Evolutionary conservation across 2,888 invertebrate genomes (phyloP).

Genomic region (Chloroclysta siterata): DNA sequence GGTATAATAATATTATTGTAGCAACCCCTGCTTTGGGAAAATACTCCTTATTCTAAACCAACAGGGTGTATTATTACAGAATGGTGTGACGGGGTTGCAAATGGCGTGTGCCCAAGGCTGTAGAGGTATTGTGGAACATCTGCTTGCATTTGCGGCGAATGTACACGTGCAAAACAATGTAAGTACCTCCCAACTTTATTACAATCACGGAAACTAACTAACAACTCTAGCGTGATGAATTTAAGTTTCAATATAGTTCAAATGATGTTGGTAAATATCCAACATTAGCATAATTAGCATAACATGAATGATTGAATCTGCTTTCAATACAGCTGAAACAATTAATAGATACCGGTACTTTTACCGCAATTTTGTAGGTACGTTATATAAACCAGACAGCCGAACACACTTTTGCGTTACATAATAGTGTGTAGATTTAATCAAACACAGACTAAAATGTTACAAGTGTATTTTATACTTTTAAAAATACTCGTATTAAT

Average conservation of each 20-base stretch:
- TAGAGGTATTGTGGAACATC: conserved; percentile 87
- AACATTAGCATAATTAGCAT: not conserved
- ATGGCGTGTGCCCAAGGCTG: conserved; percentile 89
- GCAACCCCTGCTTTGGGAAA: not conserved
- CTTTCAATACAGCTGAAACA: conserved; percentile 4
- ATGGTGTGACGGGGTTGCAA: conserved; percentile 88
- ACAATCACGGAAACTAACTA: not conserved
- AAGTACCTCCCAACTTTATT: conserved; percentile 46
- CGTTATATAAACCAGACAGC: too few relatives aligned
- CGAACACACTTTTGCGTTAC: too few relatives aligned
- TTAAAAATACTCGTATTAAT: too few relatives aligned
- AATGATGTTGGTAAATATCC: too few relatives aligned
- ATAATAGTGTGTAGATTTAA: too few relatives aligned
- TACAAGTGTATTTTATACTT: too few relatives aligned
- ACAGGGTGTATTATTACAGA: conserved; percentile 68
- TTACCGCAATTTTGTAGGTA: too few relatives aligned
- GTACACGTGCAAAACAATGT: conserved; percentile 89
- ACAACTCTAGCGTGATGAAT: too few relatives aligned
- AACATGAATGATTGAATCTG: not conserved
- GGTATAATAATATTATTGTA: conserved; percentile 30
- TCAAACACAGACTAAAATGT: too few relatives aligned
- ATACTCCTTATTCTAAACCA: conserved; percentile 5
- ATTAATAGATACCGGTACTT: too few relatives aligned
- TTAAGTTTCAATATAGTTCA: not conserved
- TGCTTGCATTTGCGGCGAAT: conserved; percentile 86